phyloP scores from a whole-genome alignment of 2,888 invertebrate species.

The Melieria picta region DNA sequence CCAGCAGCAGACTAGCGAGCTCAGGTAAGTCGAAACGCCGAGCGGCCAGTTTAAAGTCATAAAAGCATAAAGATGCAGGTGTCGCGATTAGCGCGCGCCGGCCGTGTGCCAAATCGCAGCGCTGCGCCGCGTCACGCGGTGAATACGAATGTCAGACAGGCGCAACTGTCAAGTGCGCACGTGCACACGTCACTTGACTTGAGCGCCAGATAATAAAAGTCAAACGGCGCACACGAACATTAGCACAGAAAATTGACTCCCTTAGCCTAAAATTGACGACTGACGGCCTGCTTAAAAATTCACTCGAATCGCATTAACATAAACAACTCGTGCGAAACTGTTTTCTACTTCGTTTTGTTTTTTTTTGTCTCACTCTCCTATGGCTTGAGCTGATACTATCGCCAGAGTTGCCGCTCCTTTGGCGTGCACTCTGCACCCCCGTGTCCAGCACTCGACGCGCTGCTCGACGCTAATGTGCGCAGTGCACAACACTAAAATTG shows the following conservation, averaged over 20 bases:
- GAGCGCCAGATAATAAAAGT: slow-evolving; percentile 6
- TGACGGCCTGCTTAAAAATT: slow-evolving; percentile 41
- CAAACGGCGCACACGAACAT: slow-evolving; percentile 14
- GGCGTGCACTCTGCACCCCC: no score
- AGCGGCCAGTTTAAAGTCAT: slow-evolving; percentile 16
- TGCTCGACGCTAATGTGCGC: no score
- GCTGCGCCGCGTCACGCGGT: neutral
- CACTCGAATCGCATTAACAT: slow-evolving; percentile 56
- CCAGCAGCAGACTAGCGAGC: slow-evolving; percentile 94
- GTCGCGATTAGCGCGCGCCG: slow-evolving; percentile 54
- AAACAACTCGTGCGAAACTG: slow-evolving; percentile 52
- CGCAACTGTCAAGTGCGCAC: slow-evolving; percentile 40
- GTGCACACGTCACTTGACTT: slow-evolving; percentile 31
- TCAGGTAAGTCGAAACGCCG: slow-evolving; percentile 75
- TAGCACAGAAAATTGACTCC: slow-evolving; percentile 6
- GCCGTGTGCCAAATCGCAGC: neutral
- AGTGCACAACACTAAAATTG: neutral
- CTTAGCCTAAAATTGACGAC: slow-evolving; percentile 2
- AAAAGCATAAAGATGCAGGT: slow-evolving; percentile 61
- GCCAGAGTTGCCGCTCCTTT: no score
- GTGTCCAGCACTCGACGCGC: no score
- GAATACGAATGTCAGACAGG: slow-evolving; percentile 22
- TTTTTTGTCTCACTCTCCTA: neutral
- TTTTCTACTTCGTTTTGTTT: neutral
- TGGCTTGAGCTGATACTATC: neutral